Base-by-base conservation (phyloP, 2,797 vertebrate species). In the Hyperoplus lanceolatus region DNA sequence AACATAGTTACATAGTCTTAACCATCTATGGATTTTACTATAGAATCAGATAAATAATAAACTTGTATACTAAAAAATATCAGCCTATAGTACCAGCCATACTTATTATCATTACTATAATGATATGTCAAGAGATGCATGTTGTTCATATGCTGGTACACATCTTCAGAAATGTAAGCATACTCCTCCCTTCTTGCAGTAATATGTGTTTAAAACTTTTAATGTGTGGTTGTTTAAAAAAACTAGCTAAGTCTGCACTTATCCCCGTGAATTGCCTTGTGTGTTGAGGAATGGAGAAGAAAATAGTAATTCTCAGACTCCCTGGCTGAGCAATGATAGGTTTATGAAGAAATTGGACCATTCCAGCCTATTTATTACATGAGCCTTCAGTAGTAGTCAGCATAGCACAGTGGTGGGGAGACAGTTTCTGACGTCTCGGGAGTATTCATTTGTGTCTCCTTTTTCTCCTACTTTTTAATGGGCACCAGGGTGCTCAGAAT, bases 381-480 rank as follows among this genome's bases (percentile, higher is more conserved):
- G 16, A 87, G 56, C 73, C 68, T 81, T 84, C 70, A 78, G 82
- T 68, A 57, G 63, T 75, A 66, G 85, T 86, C 75, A 58, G 69
- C 75, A 79, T 73, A 71, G 83, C 88, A 70, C 81, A 80, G 85
- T 51, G 50, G 70, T 51, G 50, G 70, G 73, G 76, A 85, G 60
- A 81, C 79, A 64, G 61, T 82, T 73, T 77, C 60, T 29, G 39
- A 72, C 77, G 71, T 89, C 83, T 81, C 89, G 45, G 49, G 77
- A 88, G 87, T 69, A 75, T 85, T 92, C 79, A 87, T 93, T 90
- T 89, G 69, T 75, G 60, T 81, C 71, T 88, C 65, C 59, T 56
- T 70, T 70, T 82, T 87, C 50, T 63, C 77, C 18, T 73, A 73
- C 39, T 77, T 81, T 85, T 86, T 85, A 90, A 91, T 85, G 77